These are phyloP conservation scores for Monopis laevigella DNA, from an alignment of 2,888 invertebrate genomes.

Conservation along the genomic window DNA sequence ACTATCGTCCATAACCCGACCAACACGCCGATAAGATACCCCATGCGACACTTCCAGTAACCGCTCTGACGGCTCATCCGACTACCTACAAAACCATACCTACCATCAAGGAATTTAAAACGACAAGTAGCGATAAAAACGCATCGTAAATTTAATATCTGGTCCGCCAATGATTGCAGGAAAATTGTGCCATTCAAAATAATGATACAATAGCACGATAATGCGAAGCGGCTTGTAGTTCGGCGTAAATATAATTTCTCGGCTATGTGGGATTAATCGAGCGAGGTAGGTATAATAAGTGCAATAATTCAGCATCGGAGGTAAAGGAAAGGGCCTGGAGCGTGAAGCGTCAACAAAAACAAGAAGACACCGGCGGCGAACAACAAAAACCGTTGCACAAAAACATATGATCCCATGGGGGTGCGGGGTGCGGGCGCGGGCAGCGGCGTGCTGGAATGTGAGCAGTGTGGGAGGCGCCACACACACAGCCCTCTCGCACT, in stretches of 20 bases:
- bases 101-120: constrained; percentile 26
- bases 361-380: constrained; percentile 58
- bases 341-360: constrained; percentile 42
- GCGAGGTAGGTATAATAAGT: constrained; percentile 1
- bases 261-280: constrained; percentile 3
- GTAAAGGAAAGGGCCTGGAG: constrained; percentile 42
- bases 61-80: constrained; percentile 18
- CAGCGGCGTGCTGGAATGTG: constrained; percentile 65
- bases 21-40: constrained; percentile 12
- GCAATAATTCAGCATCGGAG: constrained; percentile 2
- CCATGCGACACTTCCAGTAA: constrained; percentile 14
- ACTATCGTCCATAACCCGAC: constrained; percentile 4
- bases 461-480: constrained; percentile 63
- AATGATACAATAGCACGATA: constrained; percentile 62
- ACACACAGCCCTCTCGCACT: constrained; percentile 38
- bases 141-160: constrained; percentile 51
- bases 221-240: constrained; percentile 43
- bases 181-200: constrained; percentile 58
- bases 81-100: constrained; percentile 27
- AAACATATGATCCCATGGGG: constrained; percentile 67
- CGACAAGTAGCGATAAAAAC: constrained; percentile 26
- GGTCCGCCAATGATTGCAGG: constrained; percentile 44
- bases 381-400: constrained; percentile 68
- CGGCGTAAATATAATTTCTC: not conserved
- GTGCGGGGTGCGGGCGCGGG: constrained; percentile 33